phyloP scores from a whole-genome alignment of 2,888 invertebrate species.

The Dyspetes luteomarginatus region DNA sequence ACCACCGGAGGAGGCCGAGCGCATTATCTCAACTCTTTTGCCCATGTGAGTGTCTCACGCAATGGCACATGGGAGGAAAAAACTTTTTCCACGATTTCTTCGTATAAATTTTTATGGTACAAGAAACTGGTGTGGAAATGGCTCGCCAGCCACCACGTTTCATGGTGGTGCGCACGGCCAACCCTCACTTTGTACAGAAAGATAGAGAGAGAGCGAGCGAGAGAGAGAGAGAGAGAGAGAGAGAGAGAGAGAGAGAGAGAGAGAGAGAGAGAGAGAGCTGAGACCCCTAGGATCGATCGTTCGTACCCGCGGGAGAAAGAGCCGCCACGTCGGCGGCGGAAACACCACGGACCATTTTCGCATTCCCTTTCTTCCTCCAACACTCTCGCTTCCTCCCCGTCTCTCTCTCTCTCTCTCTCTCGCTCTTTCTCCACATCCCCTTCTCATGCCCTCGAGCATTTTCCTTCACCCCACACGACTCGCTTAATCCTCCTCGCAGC shows the following conservation, averaged over 20 bases:
- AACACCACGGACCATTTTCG: constrained; percentile 66
- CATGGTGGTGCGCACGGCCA: constrained; percentile 53
- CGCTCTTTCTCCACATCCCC: background rate
- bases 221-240: constrained; percentile 33
- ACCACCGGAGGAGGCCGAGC: constrained; percentile 90
- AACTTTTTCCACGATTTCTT: too few relatives aligned
- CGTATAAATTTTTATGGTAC: too few relatives aligned
- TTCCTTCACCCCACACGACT: constrained; percentile 42
- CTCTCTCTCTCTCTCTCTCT: constrained; percentile 39
- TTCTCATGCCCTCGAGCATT: constrained; percentile 34
- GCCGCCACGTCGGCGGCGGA: constrained; percentile 65
- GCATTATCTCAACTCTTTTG: constrained; percentile 90
- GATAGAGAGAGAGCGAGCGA: constrained; percentile 10
- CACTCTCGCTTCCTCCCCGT: constrained; percentile 22
- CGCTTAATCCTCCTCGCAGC: constrained; percentile 59
- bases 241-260: constrained; percentile 8
- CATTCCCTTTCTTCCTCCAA: constrained; percentile 58
- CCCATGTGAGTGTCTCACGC: constrained; percentile 86
- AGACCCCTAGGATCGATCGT: constrained; percentile 52
- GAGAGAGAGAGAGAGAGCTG: constrained; percentile 35
- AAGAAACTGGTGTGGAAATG: constrained; percentile 38
- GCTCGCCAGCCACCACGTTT: too few relatives aligned
- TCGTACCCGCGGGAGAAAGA: constrained; percentile 49
- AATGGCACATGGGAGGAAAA: too few relatives aligned
- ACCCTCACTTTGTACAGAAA: constrained; percentile 11